These are phyloP conservation scores for Tribolium freemani DNA, from an alignment of 2,888 invertebrate genomes.

Conservation along the genomic window DNA sequence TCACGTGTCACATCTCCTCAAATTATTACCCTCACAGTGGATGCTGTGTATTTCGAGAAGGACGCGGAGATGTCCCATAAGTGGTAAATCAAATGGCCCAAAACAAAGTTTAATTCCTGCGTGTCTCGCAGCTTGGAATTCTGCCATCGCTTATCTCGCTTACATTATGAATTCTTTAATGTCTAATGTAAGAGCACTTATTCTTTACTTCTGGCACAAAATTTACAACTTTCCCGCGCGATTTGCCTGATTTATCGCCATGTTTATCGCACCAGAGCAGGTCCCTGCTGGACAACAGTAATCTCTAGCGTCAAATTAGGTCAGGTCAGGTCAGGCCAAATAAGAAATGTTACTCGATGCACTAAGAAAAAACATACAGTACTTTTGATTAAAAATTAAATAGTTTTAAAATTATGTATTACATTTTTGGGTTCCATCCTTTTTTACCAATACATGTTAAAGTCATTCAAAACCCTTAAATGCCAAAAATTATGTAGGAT, in stretches of 20 bases:
- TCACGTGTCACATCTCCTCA: constrained; percentile 23
- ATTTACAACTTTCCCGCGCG: constrained; percentile 1
- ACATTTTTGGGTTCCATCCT: too few relatives aligned
- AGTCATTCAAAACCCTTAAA: too few relatives aligned
- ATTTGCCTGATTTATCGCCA: background rate
- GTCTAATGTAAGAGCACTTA: constrained; percentile 22
- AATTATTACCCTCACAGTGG: constrained; percentile 39
- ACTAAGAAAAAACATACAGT: too few relatives aligned
- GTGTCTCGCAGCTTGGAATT: constrained; percentile 40
- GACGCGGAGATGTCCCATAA: constrained; percentile 45
- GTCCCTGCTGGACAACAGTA: background rate
- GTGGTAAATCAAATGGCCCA: constrained; percentile 54
- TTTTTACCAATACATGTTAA: too few relatives aligned
- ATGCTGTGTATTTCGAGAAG: constrained; percentile 5
- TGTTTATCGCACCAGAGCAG: background rate
- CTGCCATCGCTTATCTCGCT: constrained; percentile 37
- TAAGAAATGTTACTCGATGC: too few relatives aligned
- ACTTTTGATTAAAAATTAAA: too few relatives aligned
- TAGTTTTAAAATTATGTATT: too few relatives aligned
- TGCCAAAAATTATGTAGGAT: too few relatives aligned
- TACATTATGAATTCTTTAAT: constrained; percentile 39
- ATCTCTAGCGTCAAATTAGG: too few relatives aligned
- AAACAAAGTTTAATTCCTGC: constrained; percentile 54
- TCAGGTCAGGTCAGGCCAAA: too few relatives aligned
- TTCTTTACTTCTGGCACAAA: constrained; percentile 8